A percentile compares a stretch with the other conserved stretches of the same genome.
phyloP scores from a whole-genome alignment of 1,140 invertebrate species.

The Neuroterus valhalla region DNA sequence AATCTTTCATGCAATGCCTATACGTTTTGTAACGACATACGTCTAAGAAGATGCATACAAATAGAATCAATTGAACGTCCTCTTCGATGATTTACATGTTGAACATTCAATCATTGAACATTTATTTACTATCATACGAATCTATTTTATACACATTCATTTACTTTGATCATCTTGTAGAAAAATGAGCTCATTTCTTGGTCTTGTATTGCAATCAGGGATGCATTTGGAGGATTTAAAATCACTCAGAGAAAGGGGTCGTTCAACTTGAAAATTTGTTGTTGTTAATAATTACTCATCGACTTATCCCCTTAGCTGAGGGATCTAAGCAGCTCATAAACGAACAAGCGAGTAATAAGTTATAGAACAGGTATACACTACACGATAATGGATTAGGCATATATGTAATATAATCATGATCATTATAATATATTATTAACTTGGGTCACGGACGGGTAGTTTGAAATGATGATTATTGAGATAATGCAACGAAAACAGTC shows the following conservation, averaged over 20 bases:
- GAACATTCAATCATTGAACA: slow-evolving; percentile 12
- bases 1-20: too few relatives aligned
- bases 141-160: too few relatives aligned
- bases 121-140: too few relatives aligned
- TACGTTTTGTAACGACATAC: too few relatives aligned
- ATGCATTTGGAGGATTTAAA: neutral
- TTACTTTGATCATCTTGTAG: neutral
- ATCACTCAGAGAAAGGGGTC: neutral
- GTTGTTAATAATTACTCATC: slow-evolving; percentile 33
- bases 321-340: slow-evolving; percentile 4
- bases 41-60: neutral
- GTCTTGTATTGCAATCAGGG: neutral
- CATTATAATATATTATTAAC: slow-evolving; percentile 24
- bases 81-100: neutral
- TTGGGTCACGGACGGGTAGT: slow-evolving; percentile 12
- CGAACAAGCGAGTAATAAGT: slow-evolving; percentile 34
- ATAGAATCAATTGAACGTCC: slow-evolving; percentile 4
- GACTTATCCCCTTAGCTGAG: slow-evolving; percentile 21
- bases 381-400: slow-evolving; percentile 20
- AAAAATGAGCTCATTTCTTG: slow-evolving; percentile 7
- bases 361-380: slow-evolving; percentile 33
- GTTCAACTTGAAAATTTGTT: slow-evolving; percentile 7
- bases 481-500: neutral
- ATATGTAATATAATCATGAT: slow-evolving; percentile 33
- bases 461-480: neutral